phyloP scores from a whole-genome alignment of 2,113 vertebrate species.

The Cynopterus brachyotis region DNA sequence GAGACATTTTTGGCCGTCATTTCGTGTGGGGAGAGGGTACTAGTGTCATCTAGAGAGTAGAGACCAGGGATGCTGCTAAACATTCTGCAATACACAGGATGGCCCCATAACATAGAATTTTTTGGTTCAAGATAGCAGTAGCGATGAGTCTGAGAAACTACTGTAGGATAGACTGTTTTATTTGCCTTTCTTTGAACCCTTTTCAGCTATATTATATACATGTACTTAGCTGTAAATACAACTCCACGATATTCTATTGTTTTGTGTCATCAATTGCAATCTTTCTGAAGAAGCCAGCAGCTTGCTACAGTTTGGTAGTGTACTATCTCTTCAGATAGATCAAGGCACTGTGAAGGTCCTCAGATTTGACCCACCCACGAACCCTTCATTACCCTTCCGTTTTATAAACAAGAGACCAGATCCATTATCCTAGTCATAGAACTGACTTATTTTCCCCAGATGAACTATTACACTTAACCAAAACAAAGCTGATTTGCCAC shows the following conservation, averaged over 20 bases:
- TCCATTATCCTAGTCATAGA: not conserved
- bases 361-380: fast-evolving
- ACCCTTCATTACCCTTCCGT: not conserved
- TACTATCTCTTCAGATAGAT: not conserved
- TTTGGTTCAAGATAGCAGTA: not conserved
- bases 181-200: not conserved
- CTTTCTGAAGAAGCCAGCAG: not conserved
- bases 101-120: not conserved
- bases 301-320: not conserved
- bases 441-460: not conserved
- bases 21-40: too few relatives aligned
- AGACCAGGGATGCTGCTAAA: not conserved
- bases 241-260: not conserved
- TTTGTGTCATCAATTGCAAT: not conserved
- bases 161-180: not conserved
- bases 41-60: not conserved
- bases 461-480: not conserved
- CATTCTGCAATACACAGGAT: fast-evolving
- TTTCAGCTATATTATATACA: not conserved
- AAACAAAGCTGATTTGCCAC: not conserved
- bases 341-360: not conserved
- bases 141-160: not conserved
- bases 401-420: not conserved
- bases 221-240: not conserved
- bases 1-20: not conserved